Evolutionary conservation across 2,113 vertebrate species (phyloP).

Genomic region (Sphyrna mokarran): DNA sequence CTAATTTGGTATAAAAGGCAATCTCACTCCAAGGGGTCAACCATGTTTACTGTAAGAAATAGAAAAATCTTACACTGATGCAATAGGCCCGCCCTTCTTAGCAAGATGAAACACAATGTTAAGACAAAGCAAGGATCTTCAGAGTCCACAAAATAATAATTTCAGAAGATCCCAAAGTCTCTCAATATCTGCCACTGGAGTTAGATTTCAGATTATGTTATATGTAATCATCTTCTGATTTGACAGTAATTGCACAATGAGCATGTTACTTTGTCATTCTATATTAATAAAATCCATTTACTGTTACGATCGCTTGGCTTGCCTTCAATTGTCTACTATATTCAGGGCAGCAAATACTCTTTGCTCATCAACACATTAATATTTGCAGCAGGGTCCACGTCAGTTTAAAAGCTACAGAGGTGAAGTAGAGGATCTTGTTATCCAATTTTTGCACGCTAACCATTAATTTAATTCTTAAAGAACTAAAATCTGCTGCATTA

Average conservation of each 20-base stretch:
- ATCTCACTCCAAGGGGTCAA: neutral
- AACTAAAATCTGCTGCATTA: neutral
- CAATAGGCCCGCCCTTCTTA: neutral
- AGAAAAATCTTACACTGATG: neutral
- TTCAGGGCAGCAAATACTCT: neutral
- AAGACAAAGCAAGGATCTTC: neutral
- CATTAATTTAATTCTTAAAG: neutral
- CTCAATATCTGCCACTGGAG: neutral
- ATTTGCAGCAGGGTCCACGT: neutral
- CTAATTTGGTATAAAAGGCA: neutral
- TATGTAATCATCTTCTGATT: neutral
- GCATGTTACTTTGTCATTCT: neutral
- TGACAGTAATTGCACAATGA: neutral
- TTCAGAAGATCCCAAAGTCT: neutral
- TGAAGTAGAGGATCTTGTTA: neutral
- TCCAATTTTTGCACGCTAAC: neutral
- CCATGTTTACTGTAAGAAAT: neutral
- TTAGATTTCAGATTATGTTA: neutral
- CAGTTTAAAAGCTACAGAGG: neutral
- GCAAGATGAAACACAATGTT: neutral
- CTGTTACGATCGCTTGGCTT: neutral
- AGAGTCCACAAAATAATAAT: neutral
- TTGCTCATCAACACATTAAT: neutral
- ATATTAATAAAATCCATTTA: neutral
- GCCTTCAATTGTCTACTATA: neutral